Evolutionary conservation across 2,113 vertebrate genomes (phyloP), one percentile per base, ranked within the genome.

Genomic region (Carassius carassius): DNA sequence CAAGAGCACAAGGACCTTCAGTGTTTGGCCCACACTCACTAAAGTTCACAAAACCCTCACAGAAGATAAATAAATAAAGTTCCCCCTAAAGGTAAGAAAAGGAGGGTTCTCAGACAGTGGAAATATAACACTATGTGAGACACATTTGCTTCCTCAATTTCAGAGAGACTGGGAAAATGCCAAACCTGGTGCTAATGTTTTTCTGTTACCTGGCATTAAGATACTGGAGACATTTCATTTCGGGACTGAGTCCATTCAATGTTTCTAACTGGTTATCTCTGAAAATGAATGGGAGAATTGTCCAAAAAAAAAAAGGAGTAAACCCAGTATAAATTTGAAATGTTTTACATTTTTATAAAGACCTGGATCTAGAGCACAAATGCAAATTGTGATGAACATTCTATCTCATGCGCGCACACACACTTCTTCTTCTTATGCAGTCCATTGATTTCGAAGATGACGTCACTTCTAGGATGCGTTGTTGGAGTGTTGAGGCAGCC

Each of bases 201-300:
- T 58, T 5, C 7, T 21, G 9, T 17, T 89, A 94, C 93, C 94
- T 94, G 87, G 93, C 78, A 78, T 99, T 99, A 73, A 99, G 93
- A 91, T 99, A 98, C 83, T 96, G 95, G 63, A 99, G 92, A 69
- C 93, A 93, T 81, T 93, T 96, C 97, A 99, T 95, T 58, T 87
- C 92, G 3, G 87, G 56, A 17, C 89, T 95, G 86, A 99, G 96
- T 81, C 97, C 97, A 13, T 94, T 90, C 86, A 99, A 88, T 51
- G 81, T 91, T 76, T 94, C 91, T 0, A 99, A 91, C 84, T 94
- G 93, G 92, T 99, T 99, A 90, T 97, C 95, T 89, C 97, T 94
- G n/a, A n/a, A n/a, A n/a, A n/a, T n/a, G n/a, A n/a, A n/a, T n/a
- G n/a, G n/a, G n/a, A n/a, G n/a, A n/a, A n/a, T n/a, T n/a, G n/a